These are phyloP conservation scores for Apamea monoglypha DNA, from an alignment of 2,888 invertebrate genomes.

Conservation along the genomic window DNA sequence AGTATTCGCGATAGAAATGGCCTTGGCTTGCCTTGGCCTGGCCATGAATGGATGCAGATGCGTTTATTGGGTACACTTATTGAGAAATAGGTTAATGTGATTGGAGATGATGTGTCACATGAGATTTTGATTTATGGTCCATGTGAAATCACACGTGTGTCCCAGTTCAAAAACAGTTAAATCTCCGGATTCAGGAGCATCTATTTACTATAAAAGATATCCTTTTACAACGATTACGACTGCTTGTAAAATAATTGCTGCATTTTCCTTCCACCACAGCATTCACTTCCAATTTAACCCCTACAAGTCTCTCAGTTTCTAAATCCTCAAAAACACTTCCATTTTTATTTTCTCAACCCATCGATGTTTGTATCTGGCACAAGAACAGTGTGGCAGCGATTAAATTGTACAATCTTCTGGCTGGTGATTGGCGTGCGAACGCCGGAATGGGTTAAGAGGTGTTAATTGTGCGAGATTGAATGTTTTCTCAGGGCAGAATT, in stretches of 20 bases:
- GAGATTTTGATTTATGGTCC: slow-evolving; percentile 3
- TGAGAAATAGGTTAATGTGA: slow-evolving; percentile 35
- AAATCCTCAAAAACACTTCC: neutral
- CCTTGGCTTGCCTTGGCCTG: slow-evolving; percentile 69
- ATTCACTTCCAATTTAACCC: neutral
- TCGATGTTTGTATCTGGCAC: slow-evolving; percentile 64
- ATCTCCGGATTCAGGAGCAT: neutral
- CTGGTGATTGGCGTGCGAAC: slow-evolving; percentile 89
- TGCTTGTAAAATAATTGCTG: neutral
- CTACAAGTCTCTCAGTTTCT: neutral
- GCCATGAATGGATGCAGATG: slow-evolving; percentile 50
- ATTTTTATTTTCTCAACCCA: slow-evolving; percentile 13
- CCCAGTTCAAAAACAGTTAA: neutral
- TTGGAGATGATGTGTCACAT: slow-evolving; percentile 31
- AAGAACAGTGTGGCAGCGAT: slow-evolving; percentile 72
- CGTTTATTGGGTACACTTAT: slow-evolving; percentile 39
- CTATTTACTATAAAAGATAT: neutral
- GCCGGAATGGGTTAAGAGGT: slow-evolving; percentile 89
- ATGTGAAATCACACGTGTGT: neutral
- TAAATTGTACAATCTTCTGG: slow-evolving; percentile 78
- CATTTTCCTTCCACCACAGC: neutral
- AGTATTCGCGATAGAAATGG: slow-evolving; percentile 69
- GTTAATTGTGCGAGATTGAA: slow-evolving; percentile 91
- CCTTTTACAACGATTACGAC: neutral
- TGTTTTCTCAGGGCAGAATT: slow-evolving; percentile 90